These are phyloP conservation scores for Aldabrachelys gigantea DNA, from an alignment of 2,113 vertebrate species.

Conservation along the genomic window DNA sequence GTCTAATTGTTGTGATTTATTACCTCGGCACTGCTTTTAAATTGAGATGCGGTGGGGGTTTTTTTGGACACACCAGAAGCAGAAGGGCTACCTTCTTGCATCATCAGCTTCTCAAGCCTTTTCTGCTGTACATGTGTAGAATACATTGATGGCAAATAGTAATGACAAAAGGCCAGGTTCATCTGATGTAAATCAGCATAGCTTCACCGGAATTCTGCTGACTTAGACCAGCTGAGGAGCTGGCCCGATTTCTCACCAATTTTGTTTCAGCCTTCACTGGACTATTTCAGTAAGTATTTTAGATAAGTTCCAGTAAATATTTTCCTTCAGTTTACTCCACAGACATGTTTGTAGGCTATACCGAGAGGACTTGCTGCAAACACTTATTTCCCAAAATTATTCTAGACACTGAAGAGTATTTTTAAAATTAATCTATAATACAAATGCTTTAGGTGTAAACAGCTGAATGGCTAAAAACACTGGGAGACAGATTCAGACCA, in stretches of 20 bases:
- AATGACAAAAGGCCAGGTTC: neutral
- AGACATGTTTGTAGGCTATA: neutral
- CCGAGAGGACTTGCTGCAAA: neutral
- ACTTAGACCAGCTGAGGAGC: neutral
- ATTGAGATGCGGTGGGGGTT: neutral
- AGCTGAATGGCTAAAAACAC: neutral
- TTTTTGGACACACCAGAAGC: neutral
- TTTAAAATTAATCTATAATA: neutral
- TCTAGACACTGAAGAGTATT: neutral
- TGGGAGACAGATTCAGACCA: neutral
- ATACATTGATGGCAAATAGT: neutral
- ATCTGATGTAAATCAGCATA: neutral
- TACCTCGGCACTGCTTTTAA: neutral
- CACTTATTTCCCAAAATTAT: constrained; percentile 4
- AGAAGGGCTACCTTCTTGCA: neutral
- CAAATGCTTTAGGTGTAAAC: neutral
- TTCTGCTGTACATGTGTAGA: neutral
- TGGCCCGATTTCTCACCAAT: neutral
- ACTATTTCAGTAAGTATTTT: neutral
- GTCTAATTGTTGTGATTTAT: neutral
- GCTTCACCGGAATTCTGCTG: neutral
- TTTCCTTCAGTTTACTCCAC: neutral
- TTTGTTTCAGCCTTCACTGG: neutral
- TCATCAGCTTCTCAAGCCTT: neutral
- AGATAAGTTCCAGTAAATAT: neutral